These are phyloP conservation scores for Coecobrya sp. DNA, from an alignment of 2,888 invertebrate genomes.

Conservation along the genomic window DNA sequence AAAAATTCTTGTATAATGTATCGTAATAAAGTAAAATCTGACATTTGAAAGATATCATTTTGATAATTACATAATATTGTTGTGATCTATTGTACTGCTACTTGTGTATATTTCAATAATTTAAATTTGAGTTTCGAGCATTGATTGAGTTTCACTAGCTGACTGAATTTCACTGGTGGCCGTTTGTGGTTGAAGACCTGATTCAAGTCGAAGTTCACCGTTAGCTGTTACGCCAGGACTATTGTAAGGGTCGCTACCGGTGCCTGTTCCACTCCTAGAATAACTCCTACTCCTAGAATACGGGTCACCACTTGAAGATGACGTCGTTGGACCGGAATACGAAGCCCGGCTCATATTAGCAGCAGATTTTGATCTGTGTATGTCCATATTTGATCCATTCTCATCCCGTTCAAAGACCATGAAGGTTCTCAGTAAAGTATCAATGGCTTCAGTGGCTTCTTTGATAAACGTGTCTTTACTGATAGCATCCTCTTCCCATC, in stretches of 20 bases:
- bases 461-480: slow-evolving; percentile 75
- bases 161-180: too few species aligned
- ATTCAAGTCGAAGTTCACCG: too few species aligned
- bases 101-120: too few species aligned
- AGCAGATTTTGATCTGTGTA: background rate
- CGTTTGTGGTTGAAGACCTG: background rate
- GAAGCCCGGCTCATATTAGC: background rate
- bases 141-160: too few species aligned
- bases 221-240: too few species aligned
- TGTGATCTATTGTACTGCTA: too few species aligned
- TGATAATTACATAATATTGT: too few species aligned
- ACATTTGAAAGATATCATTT: too few species aligned
- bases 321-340: background rate
- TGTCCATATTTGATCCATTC: background rate
- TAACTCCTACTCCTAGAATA: too few species aligned
- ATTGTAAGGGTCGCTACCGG: background rate
- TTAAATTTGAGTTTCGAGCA: too few species aligned
- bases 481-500: slow-evolving; percentile 73
- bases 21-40: background rate
- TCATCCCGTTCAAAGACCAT: slow-evolving; percentile 57
- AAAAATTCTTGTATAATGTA: background rate
- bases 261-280: slow-evolving; percentile 41
- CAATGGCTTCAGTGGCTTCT: slow-evolving; percentile 73
- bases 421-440: slow-evolving; percentile 72
- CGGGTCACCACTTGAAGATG: background rate